These are phyloP conservation scores for Platichthys stellatus DNA, from an alignment of 2,113 vertebrate genomes.

Conservation along the genomic window DNA sequence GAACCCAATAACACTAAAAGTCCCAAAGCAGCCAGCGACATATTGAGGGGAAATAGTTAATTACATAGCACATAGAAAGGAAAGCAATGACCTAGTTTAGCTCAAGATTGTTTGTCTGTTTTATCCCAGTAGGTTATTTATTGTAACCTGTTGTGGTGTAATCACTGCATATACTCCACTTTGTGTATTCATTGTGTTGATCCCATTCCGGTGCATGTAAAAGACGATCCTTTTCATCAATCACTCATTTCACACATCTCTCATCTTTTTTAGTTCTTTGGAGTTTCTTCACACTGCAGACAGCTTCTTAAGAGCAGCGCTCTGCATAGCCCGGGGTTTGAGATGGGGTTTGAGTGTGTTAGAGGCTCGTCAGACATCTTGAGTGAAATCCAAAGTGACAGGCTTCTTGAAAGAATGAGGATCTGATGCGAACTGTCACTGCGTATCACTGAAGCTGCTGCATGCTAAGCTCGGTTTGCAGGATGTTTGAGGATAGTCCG, in stretches of 20 bases:
- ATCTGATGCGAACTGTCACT: slow-evolving; percentile 72
- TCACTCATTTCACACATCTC: slow-evolving; percentile 13
- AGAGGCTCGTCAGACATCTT: slow-evolving; percentile 62
- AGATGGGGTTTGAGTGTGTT: slow-evolving; percentile 62
- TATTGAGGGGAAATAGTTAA: too few relatives aligned
- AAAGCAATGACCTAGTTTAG: background rate
- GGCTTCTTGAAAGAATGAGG: slow-evolving; percentile 64
- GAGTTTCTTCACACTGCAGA: slow-evolving; percentile 32
- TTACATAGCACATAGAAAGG: background rate
- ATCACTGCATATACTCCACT: background rate
- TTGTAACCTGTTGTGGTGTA: background rate
- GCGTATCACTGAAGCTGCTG: slow-evolving; percentile 55
- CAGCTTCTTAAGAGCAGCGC: slow-evolving; percentile 50
- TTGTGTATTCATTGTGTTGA: background rate
- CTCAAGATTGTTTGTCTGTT: background rate
- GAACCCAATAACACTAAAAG: slow-evolving; percentile 7
- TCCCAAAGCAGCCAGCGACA: background rate
- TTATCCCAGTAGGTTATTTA: background rate
- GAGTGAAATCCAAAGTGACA: slow-evolving; percentile 71
- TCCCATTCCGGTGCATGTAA: background rate
- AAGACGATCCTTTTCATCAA: slow-evolving; percentile 24
- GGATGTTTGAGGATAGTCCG: slow-evolving; percentile 51
- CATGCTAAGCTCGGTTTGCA: slow-evolving; percentile 49
- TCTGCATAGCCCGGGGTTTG: slow-evolving; percentile 60
- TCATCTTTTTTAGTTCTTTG: slow-evolving; percentile 16